phyloP scores from a whole-genome alignment of 1,140 invertebrate species.

The Mactra quadrangularis region DNA sequence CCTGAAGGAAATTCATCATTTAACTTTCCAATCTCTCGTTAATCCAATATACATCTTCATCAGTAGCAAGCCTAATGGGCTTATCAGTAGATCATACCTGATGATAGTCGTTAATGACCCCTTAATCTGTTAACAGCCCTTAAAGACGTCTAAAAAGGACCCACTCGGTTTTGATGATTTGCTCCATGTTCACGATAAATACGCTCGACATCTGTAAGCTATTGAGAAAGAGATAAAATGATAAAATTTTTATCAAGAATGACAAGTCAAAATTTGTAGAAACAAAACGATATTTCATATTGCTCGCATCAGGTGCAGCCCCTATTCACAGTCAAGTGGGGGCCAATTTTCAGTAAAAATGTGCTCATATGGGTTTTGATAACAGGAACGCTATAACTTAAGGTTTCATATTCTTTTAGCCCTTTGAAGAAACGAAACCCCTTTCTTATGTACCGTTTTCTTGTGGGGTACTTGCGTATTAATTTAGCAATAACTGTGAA shows the following conservation, averaged over 20 bases:
- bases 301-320: constrained; percentile 15
- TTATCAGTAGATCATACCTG: constrained; percentile 37
- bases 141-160: constrained; percentile 24
- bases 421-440: too few relatives aligned
- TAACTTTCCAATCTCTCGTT: too few relatives aligned
- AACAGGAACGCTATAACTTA: too few relatives aligned
- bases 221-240: constrained; percentile 39
- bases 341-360: too few relatives aligned
- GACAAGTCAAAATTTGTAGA: constrained; percentile 56
- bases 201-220: constrained; percentile 43
- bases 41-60: constrained; percentile 13
- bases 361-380: too few relatives aligned
- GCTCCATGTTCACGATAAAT: constrained; percentile 14
- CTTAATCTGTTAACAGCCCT: constrained; percentile 61
- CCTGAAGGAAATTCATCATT: too few relatives aligned
- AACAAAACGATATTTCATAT: constrained; percentile 51
- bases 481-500: too few relatives aligned
- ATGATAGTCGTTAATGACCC: constrained; percentile 44
- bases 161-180: constrained; percentile 30
- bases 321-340: neutral
- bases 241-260: constrained; percentile 45
- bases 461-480: too few relatives aligned
- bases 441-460: too few relatives aligned
- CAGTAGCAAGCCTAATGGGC: constrained; percentile 16
- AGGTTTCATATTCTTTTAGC: too few relatives aligned